Evolutionary conservation across 2,113 vertebrate genomes (phyloP), one percentile per base, ranked within the genome.

Genomic region (Puntigrus tetrazona): DNA sequence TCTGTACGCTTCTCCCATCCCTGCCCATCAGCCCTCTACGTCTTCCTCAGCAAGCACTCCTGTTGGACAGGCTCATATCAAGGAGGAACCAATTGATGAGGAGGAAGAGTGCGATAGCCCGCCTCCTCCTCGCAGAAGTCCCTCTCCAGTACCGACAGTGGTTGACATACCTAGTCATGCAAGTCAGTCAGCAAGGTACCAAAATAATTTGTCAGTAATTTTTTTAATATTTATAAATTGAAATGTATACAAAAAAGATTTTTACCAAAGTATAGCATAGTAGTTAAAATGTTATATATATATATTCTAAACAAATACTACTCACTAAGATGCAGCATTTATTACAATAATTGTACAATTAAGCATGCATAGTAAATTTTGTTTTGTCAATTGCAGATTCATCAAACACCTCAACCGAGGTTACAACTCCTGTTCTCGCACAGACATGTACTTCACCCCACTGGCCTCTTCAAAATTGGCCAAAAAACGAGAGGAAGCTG

Each of bases 371-470:
- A 70, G 16, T 70, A 4, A 41, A 27, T 45, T 45, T 3, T 38
- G 1, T 45, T 78, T 20, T 63, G 25, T 47, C 16, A 47, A 31
- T 70, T 82, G 13, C 89, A 99, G 98, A 92, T 99, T 99, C 88
- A 98, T 97, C 87, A 99, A 98, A 87, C 96, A 97, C 88, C 92
- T 98, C 89, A 97, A 97, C 92, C 97, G 98, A 70, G 97, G 98
- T 52, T 97, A 97, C 93, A 99, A 99, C 90, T 98, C 98, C 0
- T 99, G 98, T 76, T 95, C 96, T 0, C 94, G 98, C 82, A 95
- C 98, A 38, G 98, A 99, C 86, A 89, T 99, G 36, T 98, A 96
- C 93, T 99, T 99, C 88, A 98, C 97, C 78, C 98, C 98, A 0
- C 94, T 99, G 76, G 94, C 96, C 1, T 95, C 96, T 18, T 99